Percentiles rank a stretch among this genome's conserved stretches.
phyloP scores from a whole-genome alignment of 2,113 vertebrate species.

The Chionodraco myersi region DNA sequence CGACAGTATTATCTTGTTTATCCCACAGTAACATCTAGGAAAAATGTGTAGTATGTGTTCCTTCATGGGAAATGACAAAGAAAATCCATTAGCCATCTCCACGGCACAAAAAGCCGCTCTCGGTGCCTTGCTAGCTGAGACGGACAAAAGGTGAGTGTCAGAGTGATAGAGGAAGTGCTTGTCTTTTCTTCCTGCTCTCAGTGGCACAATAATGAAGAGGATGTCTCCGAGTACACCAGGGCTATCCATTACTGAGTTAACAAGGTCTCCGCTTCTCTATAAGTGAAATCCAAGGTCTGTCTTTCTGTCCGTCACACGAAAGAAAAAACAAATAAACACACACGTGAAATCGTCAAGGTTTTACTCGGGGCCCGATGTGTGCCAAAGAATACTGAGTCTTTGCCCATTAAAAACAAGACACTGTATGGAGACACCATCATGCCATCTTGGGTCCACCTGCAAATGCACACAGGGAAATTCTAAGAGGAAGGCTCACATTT shows the following conservation, averaged over 20 bases:
- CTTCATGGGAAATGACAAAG: conserved; percentile 86
- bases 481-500: conserved; percentile 36
- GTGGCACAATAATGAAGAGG: conserved; percentile 78
- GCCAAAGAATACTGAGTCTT: conserved; percentile 54
- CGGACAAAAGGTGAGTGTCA: conserved; percentile 84
- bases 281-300: conserved; percentile 70
- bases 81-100: conserved; percentile 63
- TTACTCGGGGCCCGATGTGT: conserved; percentile 5
- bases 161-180: conserved; percentile 82
- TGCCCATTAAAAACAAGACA: conserved; percentile 60
- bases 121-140: conserved; percentile 76
- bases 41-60: conserved; percentile 13
- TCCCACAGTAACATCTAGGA: conserved; percentile 1
- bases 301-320: conserved; percentile 53
- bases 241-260: conserved; percentile 85
- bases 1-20: conserved; percentile 8
- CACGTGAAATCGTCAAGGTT: conserved; percentile 40
- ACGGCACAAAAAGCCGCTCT: conserved; percentile 17
- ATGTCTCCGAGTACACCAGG: conserved; percentile 69
- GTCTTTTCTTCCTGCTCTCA: conserved; percentile 77
- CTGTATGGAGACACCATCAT: conserved; percentile 41
- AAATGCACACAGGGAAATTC: conserved; percentile 54
- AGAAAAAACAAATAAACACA: conserved; percentile 77
- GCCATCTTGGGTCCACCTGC: conserved; percentile 60
- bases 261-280: conserved; percentile 57